Evolutionary conservation across 1,140 invertebrate genomes (phyloP).

Genomic region (Microplitis demolitor): DNA sequence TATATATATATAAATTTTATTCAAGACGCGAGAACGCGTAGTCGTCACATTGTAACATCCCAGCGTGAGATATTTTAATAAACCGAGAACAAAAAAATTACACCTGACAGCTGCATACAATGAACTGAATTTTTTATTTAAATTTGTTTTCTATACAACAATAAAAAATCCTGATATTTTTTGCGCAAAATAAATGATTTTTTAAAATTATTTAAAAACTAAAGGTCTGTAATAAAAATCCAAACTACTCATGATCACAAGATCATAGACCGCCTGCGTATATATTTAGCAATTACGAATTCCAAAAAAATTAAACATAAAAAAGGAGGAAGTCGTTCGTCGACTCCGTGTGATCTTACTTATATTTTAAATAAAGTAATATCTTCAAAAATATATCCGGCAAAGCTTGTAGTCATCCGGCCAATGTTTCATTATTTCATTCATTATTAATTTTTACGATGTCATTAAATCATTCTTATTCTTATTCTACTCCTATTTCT

Average conservation of each 20-base stretch:
- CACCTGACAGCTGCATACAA: not conserved
- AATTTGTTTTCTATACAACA: not conserved
- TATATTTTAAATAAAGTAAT: not conserved
- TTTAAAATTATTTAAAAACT: not conserved
- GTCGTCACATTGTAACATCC: conserved; percentile 7
- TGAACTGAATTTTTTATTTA: not conserved
- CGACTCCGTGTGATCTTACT: not conserved
- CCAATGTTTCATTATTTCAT: not conserved
- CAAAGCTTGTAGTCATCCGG: not conserved
- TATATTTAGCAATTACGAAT: conserved; percentile 1
- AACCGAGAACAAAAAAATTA: not conserved
- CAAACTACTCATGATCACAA: not conserved
- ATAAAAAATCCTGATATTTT: not conserved
- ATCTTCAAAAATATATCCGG: not conserved
- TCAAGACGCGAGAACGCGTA: conserved; percentile 1
- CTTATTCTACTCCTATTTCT: too few species aligned
- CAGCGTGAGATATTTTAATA: conserved; percentile 14
- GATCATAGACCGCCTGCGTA: conserved; percentile 31
- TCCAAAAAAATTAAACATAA: not conserved
- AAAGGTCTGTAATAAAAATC: not conserved
- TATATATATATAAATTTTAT: conserved; percentile 27
- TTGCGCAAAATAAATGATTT: not conserved
- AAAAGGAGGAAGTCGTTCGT: not conserved
- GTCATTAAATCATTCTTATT: conserved; percentile 18
- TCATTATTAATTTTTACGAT: not conserved